Percentiles rank a stretch among this genome's conserved stretches.
Conservation (phyloP, 2,113 vertebrate genomes). For the Leptobrachium ailaonicum region DNA sequence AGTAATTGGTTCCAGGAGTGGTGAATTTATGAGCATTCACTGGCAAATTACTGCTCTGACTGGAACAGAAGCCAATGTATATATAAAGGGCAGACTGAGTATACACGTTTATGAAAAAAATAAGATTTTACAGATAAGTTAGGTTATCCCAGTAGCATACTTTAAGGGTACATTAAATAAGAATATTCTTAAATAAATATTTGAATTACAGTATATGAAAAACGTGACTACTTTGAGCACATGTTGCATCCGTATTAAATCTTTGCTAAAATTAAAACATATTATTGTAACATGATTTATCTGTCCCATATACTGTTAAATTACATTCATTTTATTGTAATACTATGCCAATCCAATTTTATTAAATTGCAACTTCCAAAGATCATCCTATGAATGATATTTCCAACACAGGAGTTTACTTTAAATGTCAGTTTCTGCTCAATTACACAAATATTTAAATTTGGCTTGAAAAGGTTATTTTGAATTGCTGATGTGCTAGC, state of each 20-base stretch:
- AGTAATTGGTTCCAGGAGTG: too few species aligned
- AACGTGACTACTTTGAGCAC: neutral
- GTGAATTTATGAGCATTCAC: too few species aligned
- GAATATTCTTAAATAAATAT: too few species aligned
- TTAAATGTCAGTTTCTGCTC: constrained; percentile 37
- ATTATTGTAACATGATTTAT: neutral
- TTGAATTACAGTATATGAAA: too few species aligned
- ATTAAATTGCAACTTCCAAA: constrained; percentile 19
- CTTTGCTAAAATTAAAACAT: neutral
- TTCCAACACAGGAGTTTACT: neutral
- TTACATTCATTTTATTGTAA: neutral
- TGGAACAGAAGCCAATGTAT: too few species aligned
- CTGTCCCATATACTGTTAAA: neutral
- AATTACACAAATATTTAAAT: constrained; percentile 47
- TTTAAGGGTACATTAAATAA: too few species aligned
- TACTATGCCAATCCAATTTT: neutral
- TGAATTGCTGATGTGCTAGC: constrained; percentile 23
- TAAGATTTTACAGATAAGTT: too few species aligned
- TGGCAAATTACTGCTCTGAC: too few species aligned
- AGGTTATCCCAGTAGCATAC: too few species aligned
- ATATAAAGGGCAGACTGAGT: too few species aligned
- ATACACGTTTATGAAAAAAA: too few species aligned
- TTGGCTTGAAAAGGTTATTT: constrained; percentile 40
- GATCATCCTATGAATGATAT: constrained; percentile 30
- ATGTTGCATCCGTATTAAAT: neutral